Evolutionary conservation across 2,797 vertebrate species (phyloP), one percentile per base, ranked within the genome.

Genomic region (Leptatherina wallacei): DNA sequence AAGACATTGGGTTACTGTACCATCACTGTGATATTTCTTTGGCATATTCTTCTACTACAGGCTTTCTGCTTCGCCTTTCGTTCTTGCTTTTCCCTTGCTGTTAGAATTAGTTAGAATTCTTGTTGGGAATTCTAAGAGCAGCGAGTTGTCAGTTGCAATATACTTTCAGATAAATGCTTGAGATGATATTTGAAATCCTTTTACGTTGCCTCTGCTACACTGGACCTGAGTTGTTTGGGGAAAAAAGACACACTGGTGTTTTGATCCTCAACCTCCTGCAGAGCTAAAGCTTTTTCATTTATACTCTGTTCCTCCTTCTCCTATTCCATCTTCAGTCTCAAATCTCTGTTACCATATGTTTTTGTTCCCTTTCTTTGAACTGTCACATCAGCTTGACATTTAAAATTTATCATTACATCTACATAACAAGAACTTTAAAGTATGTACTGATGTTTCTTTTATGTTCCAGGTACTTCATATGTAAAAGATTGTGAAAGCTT

Each of bases 221-320:
- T 2, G 30, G 32, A 70, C 11, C 52, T 56, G 58, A 40, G 51
- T 6, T 24, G 51, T 22, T 38, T 42, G 14, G 10, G n/a, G 16
- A 58, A 36, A 35, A 59, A 42, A 14, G 32, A 6, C 32, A 32
- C 32, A 18, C 24, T 29, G 2, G 20, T 22, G 27, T 52, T 61
- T 79, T 65, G 59, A 65, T 57, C 47, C 14, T 71, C 20, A 27
- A 44, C 51, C 29, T 54, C 14, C 30, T 68, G 6, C 18, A 6
- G 11, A 59, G 24, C 40, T 51, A 3, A 63, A 65, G 6, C 2
- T 9, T 10, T 60, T 24, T 38, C 1, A 18, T 61, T 74, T 22
- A 24, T 51, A 11, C 12, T 40, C 20, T 22, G 0, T 27, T 32
- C 1, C 32, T 32, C 1, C 11, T 2, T 0, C 65, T 29, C 30